A percentile compares a stretch with the other conserved stretches of the same genome.
These are phyloP conservation scores for Ancistrus triradiatus DNA, from an alignment of 2,113 vertebrate species.

Conservation along the genomic window DNA sequence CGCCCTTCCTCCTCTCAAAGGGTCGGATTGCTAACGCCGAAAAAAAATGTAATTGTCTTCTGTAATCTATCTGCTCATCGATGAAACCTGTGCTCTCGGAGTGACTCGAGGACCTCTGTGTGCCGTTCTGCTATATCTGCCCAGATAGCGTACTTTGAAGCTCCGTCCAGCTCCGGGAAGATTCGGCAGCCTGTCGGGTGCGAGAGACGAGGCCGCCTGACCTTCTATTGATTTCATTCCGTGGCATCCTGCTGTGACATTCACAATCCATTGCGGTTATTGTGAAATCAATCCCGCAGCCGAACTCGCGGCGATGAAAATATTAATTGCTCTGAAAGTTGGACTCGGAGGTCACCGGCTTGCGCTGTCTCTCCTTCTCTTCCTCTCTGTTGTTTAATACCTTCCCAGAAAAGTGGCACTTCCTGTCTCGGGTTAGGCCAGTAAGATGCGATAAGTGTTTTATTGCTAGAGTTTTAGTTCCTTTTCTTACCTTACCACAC, in stretches of 20 bases:
- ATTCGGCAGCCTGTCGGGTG: slow-evolving; percentile 44
- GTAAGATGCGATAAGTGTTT: too few relatives aligned
- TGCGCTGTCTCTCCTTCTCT: slow-evolving; percentile 36
- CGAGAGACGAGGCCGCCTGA: slow-evolving; percentile 58
- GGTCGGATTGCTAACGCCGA: slow-evolving; percentile 51
- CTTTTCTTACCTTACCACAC: too few relatives aligned
- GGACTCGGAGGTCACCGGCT: slow-evolving; percentile 10
- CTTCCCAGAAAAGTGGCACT: background rate
- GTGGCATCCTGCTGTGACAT: slow-evolving; percentile 72
- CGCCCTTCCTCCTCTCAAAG: slow-evolving; percentile 41
- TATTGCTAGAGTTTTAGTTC: too few relatives aligned
- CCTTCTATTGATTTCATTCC: slow-evolving; percentile 70
- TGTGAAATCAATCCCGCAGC: slow-evolving; percentile 65
- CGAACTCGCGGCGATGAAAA: slow-evolving; percentile 64
- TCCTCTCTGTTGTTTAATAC: background rate
- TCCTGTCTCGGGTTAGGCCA: background rate
- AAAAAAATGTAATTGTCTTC: slow-evolving; percentile 52
- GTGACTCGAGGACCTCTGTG: slow-evolving; percentile 58
- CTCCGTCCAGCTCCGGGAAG: slow-evolving; percentile 49
- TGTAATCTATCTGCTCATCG: slow-evolving; percentile 65
- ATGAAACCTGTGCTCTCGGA: slow-evolving; percentile 52
- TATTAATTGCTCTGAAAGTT: slow-evolving; percentile 66
- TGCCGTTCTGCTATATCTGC: slow-evolving; percentile 60
- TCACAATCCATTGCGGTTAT: slow-evolving; percentile 66
- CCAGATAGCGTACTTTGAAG: slow-evolving; percentile 65